phyloP scores from a whole-genome alignment of 2,113 vertebrate species.

The Urocynchramus pylzowi region DNA sequence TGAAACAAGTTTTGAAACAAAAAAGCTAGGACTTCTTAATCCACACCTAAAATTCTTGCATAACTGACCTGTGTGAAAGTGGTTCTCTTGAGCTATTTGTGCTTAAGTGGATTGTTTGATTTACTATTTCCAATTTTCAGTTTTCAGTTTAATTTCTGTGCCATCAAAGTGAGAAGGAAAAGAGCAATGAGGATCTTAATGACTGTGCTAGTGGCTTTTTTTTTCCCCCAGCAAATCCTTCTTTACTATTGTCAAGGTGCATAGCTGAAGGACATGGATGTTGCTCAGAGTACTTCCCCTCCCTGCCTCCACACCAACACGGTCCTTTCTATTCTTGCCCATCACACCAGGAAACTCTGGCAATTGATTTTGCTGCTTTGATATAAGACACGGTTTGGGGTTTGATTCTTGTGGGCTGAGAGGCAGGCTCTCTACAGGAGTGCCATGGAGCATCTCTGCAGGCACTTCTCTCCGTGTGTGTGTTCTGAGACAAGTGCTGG shows the following conservation, averaged over 20 bases:
- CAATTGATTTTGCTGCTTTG: background rate
- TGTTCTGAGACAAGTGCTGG: background rate
- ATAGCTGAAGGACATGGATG: background rate
- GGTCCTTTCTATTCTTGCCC: background rate
- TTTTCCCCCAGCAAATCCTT: background rate
- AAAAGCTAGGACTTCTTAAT: background rate
- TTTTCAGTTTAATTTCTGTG: background rate
- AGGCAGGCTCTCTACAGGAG: background rate
- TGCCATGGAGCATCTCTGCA: background rate
- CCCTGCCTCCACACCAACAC: background rate
- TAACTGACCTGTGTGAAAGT: background rate
- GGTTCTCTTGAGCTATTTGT: background rate
- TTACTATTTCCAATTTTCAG: background rate
- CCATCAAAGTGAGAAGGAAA: background rate
- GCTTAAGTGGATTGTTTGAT: background rate
- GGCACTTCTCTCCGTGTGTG: rapidly evolving
- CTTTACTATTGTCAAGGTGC: background rate
- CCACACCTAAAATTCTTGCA: background rate
- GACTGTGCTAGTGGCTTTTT: rapidly evolving
- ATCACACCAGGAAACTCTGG: background rate
- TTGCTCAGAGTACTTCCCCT: background rate
- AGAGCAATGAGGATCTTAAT: background rate
- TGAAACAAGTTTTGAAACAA: background rate
- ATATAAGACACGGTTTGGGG: background rate
- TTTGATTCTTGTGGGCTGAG: background rate